Conservation (phyloP, 2,113 vertebrate genomes). For the Geothlypis trichas region DNA sequence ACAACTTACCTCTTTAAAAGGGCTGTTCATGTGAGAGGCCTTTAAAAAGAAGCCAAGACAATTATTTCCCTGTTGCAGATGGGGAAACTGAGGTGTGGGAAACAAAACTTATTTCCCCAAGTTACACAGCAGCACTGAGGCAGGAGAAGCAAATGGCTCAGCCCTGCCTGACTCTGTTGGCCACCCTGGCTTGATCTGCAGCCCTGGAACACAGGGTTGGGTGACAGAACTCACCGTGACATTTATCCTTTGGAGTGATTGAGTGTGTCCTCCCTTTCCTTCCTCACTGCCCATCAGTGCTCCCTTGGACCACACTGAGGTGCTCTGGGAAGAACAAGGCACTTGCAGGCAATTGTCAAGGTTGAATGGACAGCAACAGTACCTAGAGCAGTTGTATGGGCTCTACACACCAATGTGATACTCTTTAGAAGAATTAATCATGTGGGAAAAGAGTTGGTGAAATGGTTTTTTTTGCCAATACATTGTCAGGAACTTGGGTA, state of each 20-base stretch:
- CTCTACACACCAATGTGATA: background rate
- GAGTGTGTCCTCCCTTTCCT: background rate
- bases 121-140: background rate
- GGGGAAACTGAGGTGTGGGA: background rate
- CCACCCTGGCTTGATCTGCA: background rate
- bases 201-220: background rate
- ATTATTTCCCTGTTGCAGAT: background rate
- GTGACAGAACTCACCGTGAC: background rate
- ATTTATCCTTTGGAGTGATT: background rate
- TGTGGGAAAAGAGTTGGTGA: background rate
- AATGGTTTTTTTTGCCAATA: background rate
- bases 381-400: background rate
- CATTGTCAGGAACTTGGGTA: background rate
- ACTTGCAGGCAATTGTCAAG: background rate
- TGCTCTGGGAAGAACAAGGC: background rate
- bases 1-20: constrained; percentile 53
- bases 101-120: background rate
- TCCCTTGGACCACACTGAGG: background rate
- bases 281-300: background rate
- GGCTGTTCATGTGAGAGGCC: constrained; percentile 13
- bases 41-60: constrained; percentile 31
- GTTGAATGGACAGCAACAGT: background rate
- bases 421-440: background rate
- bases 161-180: accelerated
- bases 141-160: background rate